These are phyloP conservation scores for Morbakka virulenta DNA, from an alignment of 30 jellyfish, hydroid and myxozoan genomes.

Conservation along the genomic window DNA sequence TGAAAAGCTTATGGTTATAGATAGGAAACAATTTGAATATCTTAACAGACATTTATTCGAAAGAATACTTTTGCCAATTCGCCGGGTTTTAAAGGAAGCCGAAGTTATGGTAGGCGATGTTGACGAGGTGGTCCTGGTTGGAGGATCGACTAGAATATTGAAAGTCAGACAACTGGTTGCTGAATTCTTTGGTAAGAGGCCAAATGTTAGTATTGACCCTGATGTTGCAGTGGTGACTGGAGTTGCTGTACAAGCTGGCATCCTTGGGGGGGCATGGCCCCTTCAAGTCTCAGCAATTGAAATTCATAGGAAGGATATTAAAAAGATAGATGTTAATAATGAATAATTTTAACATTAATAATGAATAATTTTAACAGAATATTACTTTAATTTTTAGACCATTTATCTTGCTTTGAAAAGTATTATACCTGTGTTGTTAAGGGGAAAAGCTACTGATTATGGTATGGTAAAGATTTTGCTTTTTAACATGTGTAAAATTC, in stretches of 20 bases:
- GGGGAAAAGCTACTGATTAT: too few species aligned
- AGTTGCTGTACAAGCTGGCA: conserved; percentile 93
- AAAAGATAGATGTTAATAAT: conserved; percentile 61
- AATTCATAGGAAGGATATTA: conserved; percentile 54
- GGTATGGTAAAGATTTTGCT: too few species aligned
- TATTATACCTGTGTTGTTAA: too few species aligned
- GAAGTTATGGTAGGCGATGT: conserved; percentile 50
- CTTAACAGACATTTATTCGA: conserved; percentile 42
- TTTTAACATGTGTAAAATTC: too few species aligned
- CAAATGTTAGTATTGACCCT: conserved; percentile 84
- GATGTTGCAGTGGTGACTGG: conserved; percentile 92
- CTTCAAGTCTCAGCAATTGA: conserved; percentile 89
- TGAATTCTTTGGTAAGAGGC: conserved; percentile 63
- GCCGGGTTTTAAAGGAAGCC: conserved; percentile 72
- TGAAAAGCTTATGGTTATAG: too few species aligned
- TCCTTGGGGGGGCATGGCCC: conserved; percentile 89
- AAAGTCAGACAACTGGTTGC: conserved; percentile 67
- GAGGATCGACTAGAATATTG: conserved; percentile 94
- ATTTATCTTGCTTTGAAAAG: too few species aligned
- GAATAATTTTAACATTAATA: too few species aligned
- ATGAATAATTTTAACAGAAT: too few species aligned
- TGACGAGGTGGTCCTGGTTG: conserved; percentile 89
- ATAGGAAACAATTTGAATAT: conserved; percentile 54
- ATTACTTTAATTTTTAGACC: too few species aligned
- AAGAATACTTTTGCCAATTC: conserved; percentile 63